phyloP scores from a whole-genome alignment of 1,140 invertebrate species.

The Drosophila pruinosa region DNA sequence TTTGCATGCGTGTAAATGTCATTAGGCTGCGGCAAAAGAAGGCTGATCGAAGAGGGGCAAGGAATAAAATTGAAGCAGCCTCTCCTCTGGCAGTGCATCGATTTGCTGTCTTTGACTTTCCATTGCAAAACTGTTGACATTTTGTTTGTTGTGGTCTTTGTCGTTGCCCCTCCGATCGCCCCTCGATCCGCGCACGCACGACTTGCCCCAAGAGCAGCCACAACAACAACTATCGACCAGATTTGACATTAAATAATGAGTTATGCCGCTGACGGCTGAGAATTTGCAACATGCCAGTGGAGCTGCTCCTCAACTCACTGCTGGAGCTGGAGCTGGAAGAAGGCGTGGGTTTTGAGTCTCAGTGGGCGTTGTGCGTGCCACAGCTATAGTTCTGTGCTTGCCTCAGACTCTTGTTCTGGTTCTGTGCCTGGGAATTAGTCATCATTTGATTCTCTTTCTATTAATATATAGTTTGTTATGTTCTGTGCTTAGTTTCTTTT shows the following conservation, averaged over 20 bases:
- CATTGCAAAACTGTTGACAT: constrained; percentile 76
- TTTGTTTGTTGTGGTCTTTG: constrained; percentile 24
- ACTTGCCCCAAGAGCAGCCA: constrained; percentile 10
- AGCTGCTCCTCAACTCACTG: background rate
- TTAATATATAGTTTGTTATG: constrained; percentile 50
- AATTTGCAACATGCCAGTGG: constrained; percentile 69
- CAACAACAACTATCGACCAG: constrained; percentile 51
- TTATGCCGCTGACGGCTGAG: constrained; percentile 72
- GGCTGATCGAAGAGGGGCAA: background rate
- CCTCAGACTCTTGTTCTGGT: constrained; percentile 17
- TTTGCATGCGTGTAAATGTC: constrained; percentile 81
- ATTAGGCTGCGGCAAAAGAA: constrained; percentile 45
- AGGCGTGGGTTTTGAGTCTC: background rate
- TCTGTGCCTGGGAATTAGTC: constrained; percentile 51
- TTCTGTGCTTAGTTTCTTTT: background rate
- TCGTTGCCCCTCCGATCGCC: constrained; percentile 16
- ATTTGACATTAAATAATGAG: constrained; percentile 82
- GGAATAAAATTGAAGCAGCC: too few species aligned
- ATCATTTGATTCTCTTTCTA: constrained; percentile 39
- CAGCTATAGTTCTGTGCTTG: background rate
- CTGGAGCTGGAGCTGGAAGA: background rate
- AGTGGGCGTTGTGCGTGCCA: constrained; percentile 37
- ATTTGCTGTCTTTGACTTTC: constrained; percentile 71
- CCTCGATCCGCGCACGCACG: constrained; percentile 30
- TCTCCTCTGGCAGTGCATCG: constrained; percentile 40